Evolutionary conservation across 2,797 vertebrate species (phyloP).

Genomic region (Enteromius fasciolatus): DNA sequence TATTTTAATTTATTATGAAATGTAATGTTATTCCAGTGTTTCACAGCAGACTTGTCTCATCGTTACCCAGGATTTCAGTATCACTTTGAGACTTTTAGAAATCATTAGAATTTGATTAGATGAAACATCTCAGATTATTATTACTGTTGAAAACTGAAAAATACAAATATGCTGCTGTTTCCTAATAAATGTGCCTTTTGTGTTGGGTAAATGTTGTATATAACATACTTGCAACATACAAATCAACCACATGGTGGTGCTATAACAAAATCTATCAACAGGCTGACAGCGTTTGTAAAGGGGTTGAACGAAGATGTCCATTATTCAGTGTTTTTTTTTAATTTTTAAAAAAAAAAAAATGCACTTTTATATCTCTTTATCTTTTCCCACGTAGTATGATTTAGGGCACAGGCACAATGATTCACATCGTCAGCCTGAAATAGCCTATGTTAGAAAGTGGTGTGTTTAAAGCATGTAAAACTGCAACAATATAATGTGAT

Average conservation of each 20-base stretch:
- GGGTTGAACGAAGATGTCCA: not conserved
- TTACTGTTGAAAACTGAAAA: too few relatives aligned
- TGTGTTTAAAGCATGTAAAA: not conserved
- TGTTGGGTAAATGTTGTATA: not conserved
- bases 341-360: not conserved
- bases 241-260: slow-evolving; percentile 63
- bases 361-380: not conserved
- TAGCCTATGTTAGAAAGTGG: too few relatives aligned
- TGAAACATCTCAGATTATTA: too few relatives aligned
- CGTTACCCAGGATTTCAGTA: too few relatives aligned
- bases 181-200: not conserved
- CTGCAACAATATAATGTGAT: not conserved
- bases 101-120: too few relatives aligned
- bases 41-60: too few relatives aligned
- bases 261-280: slow-evolving; percentile 55
- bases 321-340: not conserved
- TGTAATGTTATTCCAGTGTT: too few relatives aligned
- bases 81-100: too few relatives aligned
- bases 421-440: not conserved
- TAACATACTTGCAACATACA: slow-evolving; percentile 9
- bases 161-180: not conserved
- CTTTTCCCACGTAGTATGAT: not conserved
- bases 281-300: not conserved
- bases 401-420: not conserved
- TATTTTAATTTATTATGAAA: too few relatives aligned